phyloP scores from a whole-genome alignment of 2,797 vertebrate species.

The Lepilemur septentrionalis region DNA sequence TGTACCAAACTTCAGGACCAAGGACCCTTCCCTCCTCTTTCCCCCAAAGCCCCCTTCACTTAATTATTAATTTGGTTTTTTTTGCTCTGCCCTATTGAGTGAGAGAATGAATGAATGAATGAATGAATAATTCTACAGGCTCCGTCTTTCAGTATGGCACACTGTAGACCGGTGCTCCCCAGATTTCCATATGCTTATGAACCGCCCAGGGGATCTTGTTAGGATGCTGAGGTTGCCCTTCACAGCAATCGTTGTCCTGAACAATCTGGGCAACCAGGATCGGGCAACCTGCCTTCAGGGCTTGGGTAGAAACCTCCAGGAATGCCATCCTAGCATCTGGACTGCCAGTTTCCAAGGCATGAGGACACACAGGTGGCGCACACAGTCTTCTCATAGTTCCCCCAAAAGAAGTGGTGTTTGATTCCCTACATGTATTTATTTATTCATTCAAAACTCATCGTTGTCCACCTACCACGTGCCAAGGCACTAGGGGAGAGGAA shows the following conservation, averaged over 20 bases:
- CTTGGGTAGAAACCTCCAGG: neutral
- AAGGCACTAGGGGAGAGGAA: neutral
- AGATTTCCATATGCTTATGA: rapidly evolving
- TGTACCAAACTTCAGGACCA: neutral
- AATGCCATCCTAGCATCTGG: neutral
- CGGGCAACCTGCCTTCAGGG: neutral
- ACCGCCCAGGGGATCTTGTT: neutral
- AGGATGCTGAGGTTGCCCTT: neutral
- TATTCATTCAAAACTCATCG: neutral
- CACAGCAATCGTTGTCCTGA: neutral
- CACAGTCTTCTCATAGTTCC: neutral
- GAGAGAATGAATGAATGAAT: neutral
- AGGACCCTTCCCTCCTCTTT: neutral
- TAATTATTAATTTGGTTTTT: neutral
- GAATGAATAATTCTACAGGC: neutral
- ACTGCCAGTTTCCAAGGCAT: neutral
- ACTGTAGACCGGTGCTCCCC: neutral
- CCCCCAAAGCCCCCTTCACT: neutral
- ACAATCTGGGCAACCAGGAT: neutral
- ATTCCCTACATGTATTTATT: neutral
- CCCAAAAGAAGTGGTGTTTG: neutral
- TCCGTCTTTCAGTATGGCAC: neutral
- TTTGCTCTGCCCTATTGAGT: neutral
- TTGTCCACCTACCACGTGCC: neutral
- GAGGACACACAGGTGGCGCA: neutral